These are phyloP conservation scores for Contarinia nasturtii DNA, from an alignment of 1,140 invertebrate genomes.

Conservation along the genomic window DNA sequence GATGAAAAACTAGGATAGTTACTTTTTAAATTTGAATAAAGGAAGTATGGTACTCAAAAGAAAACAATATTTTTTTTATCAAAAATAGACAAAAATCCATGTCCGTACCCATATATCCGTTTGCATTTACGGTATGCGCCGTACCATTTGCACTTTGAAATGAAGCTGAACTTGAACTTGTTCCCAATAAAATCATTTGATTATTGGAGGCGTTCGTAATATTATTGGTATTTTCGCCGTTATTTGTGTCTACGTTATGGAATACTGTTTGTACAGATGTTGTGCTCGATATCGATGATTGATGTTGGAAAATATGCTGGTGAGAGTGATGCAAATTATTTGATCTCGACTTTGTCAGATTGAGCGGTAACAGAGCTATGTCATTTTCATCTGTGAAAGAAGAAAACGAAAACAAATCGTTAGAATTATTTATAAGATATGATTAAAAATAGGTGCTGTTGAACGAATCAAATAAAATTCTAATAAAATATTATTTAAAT, in stretches of 20 bases:
- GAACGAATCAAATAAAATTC: too few species aligned
- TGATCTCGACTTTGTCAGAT: not conserved
- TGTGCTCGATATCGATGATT: slow-evolving; percentile 17
- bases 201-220: not conserved
- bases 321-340: slow-evolving; percentile 6
- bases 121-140: not conserved
- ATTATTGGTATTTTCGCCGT: not conserved
- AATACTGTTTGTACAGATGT: slow-evolving; percentile 18
- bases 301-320: slow-evolving; percentile 17
- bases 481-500: too few species aligned
- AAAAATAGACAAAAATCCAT: too few species aligned
- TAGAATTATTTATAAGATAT: too few species aligned
- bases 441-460: too few species aligned
- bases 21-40: too few species aligned
- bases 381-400: slow-evolving; percentile 1
- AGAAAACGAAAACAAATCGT: not conserved
- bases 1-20: too few species aligned
- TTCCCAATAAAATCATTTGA: too few species aligned
- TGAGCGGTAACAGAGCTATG: not conserved
- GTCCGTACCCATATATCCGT: not conserved
- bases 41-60: too few species aligned
- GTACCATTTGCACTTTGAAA: too few species aligned
- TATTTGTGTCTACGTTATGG: slow-evolving; percentile 5
- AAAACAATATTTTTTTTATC: too few species aligned
- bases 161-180: too few species aligned